Percentiles rank a stretch among this genome's conserved stretches.
These are phyloP conservation scores for Matsumurasca onukii DNA, from an alignment of 1,140 invertebrate species.

Conservation along the genomic window DNA sequence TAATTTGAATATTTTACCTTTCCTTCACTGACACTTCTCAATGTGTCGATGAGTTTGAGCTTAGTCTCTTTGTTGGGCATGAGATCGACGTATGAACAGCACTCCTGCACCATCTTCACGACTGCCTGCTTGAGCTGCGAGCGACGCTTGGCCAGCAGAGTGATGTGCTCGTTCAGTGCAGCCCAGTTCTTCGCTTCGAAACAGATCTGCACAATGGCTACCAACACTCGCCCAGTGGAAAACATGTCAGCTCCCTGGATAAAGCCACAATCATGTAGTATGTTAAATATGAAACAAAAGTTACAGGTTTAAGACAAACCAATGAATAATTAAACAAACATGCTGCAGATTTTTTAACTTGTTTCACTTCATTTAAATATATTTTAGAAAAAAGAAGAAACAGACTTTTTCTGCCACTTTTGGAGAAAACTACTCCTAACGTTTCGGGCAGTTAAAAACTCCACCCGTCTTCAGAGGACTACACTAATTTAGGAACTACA, in stretches of 20 bases:
- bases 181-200: conserved; percentile 92
- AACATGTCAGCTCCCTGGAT: conserved; percentile 87
- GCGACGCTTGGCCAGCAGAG: conserved; percentile 87
- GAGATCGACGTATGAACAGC: conserved; percentile 92
- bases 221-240: conserved; percentile 91
- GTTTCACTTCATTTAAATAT: too few relatives aligned
- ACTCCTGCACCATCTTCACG: conserved; percentile 99
- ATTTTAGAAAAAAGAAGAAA: too few relatives aligned
- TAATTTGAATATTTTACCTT: conserved; percentile 71
- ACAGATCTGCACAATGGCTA: conserved; percentile 93
- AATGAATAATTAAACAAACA: too few relatives aligned
- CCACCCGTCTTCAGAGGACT: too few relatives aligned
- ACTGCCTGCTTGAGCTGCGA: conserved; percentile 98
- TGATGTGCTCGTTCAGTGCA: conserved; percentile 92
- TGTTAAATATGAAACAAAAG: too few relatives aligned
- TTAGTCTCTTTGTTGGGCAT: conserved; percentile 88
- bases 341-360: too few relatives aligned
- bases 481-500: too few relatives aligned
- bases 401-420: too few relatives aligned
- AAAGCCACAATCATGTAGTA: too few relatives aligned
- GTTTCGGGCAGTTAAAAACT: too few relatives aligned
- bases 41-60: conserved; percentile 94
- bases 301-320: too few relatives aligned
- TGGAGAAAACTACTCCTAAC: too few relatives aligned
- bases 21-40: conserved; percentile 94